Conservation (phyloP, 1,140 invertebrate genomes). For the Prorops nasuta region DNA sequence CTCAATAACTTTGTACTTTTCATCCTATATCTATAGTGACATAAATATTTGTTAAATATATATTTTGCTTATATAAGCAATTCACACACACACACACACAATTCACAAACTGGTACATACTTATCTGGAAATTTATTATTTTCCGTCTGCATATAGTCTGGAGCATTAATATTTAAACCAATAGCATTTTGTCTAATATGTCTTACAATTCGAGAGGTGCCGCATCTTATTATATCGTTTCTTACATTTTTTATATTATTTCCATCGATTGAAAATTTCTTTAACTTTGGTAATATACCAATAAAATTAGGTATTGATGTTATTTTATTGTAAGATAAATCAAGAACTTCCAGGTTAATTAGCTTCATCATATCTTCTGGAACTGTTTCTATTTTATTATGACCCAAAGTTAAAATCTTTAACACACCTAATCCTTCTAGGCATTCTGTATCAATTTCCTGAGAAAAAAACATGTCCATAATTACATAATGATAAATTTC, state of each 20-base stretch:
- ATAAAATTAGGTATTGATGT: slow-evolving; percentile 74
- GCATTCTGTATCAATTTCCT: slow-evolving; percentile 66
- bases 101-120: slow-evolving; percentile 58
- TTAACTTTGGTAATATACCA: slow-evolving; percentile 75
- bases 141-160: no score
- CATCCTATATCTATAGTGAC: slow-evolving; percentile 65
- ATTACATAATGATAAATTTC: no score
- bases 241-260: slow-evolving; percentile 79
- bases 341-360: slow-evolving; percentile 73
- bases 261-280: slow-evolving; percentile 79
- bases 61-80: background rate
- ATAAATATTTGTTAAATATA: slow-evolving; percentile 3
- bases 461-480: no score
- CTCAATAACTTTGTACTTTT: slow-evolving; percentile 70
- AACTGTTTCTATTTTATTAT: slow-evolving; percentile 71
- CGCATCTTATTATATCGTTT: slow-evolving; percentile 75
- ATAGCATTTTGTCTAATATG: slow-evolving; percentile 66
- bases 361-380: slow-evolving; percentile 77
- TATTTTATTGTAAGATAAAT: slow-evolving; percentile 80
- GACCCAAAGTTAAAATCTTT: slow-evolving; percentile 73
- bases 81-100: background rate
- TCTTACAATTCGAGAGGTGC: slow-evolving; percentile 77
- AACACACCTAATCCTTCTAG: slow-evolving; percentile 69
- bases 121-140: slow-evolving; percentile 65
- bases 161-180: background rate